These are phyloP conservation scores for Copsychus sechellarum DNA, from an alignment of 2,113 vertebrate species.

Conservation along the genomic window DNA sequence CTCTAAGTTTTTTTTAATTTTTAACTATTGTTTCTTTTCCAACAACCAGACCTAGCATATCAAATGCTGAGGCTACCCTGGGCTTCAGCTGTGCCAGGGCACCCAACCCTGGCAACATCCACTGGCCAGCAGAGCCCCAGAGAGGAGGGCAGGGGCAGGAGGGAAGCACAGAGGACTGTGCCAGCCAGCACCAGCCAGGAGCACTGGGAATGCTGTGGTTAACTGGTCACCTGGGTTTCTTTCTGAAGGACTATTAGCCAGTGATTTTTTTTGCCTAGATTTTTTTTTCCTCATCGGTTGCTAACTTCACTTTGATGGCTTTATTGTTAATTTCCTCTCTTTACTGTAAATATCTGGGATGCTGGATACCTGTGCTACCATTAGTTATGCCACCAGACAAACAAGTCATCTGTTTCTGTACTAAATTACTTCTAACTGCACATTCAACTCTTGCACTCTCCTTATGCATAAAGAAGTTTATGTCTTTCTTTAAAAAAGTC, in stretches of 20 bases:
- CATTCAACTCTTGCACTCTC: neutral
- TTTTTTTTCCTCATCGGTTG: neutral
- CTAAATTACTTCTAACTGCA: neutral
- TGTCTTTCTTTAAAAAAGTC: neutral
- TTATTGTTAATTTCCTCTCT: neutral
- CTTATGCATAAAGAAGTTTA: neutral
- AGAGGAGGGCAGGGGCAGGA: neutral
- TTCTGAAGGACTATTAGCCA: neutral
- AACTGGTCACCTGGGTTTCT: neutral
- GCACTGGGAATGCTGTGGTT: neutral
- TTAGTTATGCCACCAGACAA: neutral
- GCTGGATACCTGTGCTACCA: neutral
- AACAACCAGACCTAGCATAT: neutral
- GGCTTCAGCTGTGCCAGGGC: neutral
- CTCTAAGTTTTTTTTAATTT: neutral
- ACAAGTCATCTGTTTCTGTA: neutral
- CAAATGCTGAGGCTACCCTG: neutral
- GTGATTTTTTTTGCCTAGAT: neutral
- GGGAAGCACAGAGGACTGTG: neutral
- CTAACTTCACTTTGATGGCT: neutral
- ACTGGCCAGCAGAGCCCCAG: neutral
- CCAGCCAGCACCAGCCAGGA: neutral
- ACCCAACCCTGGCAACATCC: neutral
- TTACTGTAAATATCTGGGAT: neutral
- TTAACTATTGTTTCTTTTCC: neutral